phyloP scores from a whole-genome alignment of 2,888 invertebrate genomes.

The Saturnia japonica region DNA sequence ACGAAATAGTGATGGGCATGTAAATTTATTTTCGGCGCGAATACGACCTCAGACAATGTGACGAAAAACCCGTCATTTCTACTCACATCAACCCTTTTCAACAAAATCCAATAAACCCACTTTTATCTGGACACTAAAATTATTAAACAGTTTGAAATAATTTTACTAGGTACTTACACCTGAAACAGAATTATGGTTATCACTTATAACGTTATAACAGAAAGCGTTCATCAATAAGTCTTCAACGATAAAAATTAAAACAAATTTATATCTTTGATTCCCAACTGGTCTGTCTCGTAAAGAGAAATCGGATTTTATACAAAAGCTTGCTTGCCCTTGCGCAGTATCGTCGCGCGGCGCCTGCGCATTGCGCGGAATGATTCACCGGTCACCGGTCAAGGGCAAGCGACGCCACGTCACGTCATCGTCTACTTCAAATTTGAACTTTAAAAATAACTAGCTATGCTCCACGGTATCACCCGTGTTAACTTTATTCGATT shows the following conservation, averaged over 20 bases:
- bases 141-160: too few relatives aligned
- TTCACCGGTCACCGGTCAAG: slow-evolving; percentile 24
- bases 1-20: too few relatives aligned
- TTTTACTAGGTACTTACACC: background rate
- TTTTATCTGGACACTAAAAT: too few relatives aligned
- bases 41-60: too few relatives aligned
- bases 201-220: background rate
- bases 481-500: too few relatives aligned
- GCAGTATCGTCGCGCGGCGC: slow-evolving; percentile 6
- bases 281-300: background rate
- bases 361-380: slow-evolving; percentile 21
- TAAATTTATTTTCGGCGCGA: too few relatives aligned
- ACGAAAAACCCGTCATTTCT: too few relatives aligned
- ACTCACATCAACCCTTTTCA: too few relatives aligned
- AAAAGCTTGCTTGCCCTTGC: slow-evolving; percentile 10
- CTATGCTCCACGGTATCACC: too few relatives aligned
- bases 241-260: background rate
- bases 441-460: background rate
- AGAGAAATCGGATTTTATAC: slow-evolving; percentile 6
- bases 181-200: background rate
- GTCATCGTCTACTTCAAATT: slow-evolving; percentile 2
- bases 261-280: background rate
- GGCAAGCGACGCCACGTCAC: slow-evolving; percentile 6
- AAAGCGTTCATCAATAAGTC: background rate
- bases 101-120: too few relatives aligned